Evolutionary conservation across 2,888 invertebrate species (phyloP), one percentile per base, ranked within the genome.

Genomic region (Caenorhabditis wallacei): DNA sequence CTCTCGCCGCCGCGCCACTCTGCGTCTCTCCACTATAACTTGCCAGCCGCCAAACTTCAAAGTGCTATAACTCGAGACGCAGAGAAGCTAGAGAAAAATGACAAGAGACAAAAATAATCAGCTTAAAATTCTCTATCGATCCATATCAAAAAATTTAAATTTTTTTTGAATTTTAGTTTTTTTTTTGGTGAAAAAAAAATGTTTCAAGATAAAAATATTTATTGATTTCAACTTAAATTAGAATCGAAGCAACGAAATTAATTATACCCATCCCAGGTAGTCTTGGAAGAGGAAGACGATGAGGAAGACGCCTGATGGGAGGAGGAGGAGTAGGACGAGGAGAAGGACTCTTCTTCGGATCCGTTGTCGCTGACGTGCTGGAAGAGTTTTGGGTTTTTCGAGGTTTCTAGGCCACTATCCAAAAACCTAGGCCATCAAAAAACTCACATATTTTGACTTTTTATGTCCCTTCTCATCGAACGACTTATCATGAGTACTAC

Each of bases 341-440:
- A 68, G 54, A 61, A 53, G 24, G 51, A 51, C 18, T 66, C 66
- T 18, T 76, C 75, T 26, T 76, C 78, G 7, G 78, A 78, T 46
- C 78, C 78, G 24, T 78, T 78, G n/a, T 78, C 69, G 24, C 78
- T 78, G 69, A 78, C 37, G 48, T 24, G 69, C 78, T 78, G 54
- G 7, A 78, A 68, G 24, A 0, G n/a, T 5, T n/a, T 18, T 3
- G 16, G 3, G 43, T 11, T 11, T 13, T 43, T 13, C 16, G 13
- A 43, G 43, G 35, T 35, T 10, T 35, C 35, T 35, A 4, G 35
- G 5, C 35, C 35, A 40, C 13, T 13, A 10, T 40, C 11, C 16
- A 2, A 40, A 13, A 30, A 3, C 8, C 4, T 2, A 40, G 40
- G 40, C 40, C 7, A 40, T 10, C 2, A 10, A 5, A 40, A 26